Evolutionary conservation across 2,888 invertebrate genomes (phyloP).

Genomic region (Caenorhabditis becei): DNA sequence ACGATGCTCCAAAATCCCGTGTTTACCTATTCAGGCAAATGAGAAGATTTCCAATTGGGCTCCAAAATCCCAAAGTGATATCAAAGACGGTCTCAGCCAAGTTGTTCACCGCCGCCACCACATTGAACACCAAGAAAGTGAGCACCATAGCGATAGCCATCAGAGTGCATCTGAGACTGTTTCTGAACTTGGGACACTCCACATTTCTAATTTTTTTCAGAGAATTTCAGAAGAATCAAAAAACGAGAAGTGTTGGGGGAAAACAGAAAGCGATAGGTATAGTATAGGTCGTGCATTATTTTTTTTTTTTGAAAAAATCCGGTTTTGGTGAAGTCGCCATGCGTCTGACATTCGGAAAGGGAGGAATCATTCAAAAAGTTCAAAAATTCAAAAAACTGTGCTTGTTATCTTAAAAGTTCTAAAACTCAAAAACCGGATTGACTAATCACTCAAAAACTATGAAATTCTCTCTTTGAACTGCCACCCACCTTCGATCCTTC

Average conservation of each 20-base stretch:
- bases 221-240: slow-evolving; percentile 37
- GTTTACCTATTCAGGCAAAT: slow-evolving; percentile 81
- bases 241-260: slow-evolving; percentile 13
- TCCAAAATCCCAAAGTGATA: slow-evolving; percentile 54
- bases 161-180: slow-evolving; percentile 75
- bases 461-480: neutral
- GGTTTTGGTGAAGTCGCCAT: slow-evolving; percentile 39
- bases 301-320: neutral
- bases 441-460: neutral
- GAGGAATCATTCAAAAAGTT: slow-evolving; percentile 35
- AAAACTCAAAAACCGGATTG: neutral
- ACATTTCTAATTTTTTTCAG: slow-evolving; percentile 36
- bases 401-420: neutral
- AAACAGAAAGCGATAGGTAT: slow-evolving; percentile 30
- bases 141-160: slow-evolving; percentile 79
- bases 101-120: slow-evolving; percentile 73
- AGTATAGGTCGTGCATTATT: neutral
- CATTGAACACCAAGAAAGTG: slow-evolving; percentile 77
- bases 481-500: slow-evolving; percentile 71
- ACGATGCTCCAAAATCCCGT: no score
- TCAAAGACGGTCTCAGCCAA: slow-evolving; percentile 74
- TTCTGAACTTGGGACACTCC: slow-evolving; percentile 49
- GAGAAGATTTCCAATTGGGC: slow-evolving; percentile 76
- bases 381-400: slow-evolving; percentile 5
- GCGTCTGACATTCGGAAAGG: slow-evolving; percentile 2